These are phyloP conservation scores for Ryuthela nishihirai DNA, from an alignment of 2,888 invertebrate genomes.

Conservation along the genomic window DNA sequence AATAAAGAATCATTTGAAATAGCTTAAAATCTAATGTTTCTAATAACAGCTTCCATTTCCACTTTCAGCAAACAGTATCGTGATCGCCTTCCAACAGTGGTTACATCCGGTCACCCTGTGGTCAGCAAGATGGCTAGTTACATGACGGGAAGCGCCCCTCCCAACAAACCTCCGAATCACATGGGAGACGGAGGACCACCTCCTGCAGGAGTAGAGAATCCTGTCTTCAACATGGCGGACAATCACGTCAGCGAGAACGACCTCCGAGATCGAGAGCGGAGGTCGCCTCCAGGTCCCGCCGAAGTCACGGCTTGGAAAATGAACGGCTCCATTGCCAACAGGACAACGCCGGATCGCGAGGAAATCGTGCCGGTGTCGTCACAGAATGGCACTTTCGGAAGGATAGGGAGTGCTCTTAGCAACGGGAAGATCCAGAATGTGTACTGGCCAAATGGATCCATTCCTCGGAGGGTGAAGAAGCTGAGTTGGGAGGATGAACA, in stretches of 20 bases:
- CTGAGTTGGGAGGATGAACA: conserved; percentile 69
- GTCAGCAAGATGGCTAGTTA: conserved; percentile 41
- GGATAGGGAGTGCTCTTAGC: conserved; percentile 16
- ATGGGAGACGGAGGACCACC: conserved; percentile 14
- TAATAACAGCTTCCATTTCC: neutral
- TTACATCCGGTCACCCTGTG: conserved; percentile 81
- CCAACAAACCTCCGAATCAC: conserved; percentile 29
- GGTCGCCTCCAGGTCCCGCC: conserved; percentile 9
- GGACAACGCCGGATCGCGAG: neutral
- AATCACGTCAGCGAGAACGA: conserved; percentile 8
- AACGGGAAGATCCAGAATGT: conserved; percentile 39
- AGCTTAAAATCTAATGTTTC: too few species aligned
- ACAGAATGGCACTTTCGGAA: conserved; percentile 13
- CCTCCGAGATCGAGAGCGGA: conserved; percentile 13
- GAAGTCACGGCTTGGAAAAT: conserved; percentile 32
- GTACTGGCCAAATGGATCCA: conserved; percentile 64
- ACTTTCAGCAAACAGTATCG: conserved; percentile 37
- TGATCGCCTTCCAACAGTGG: conserved; percentile 81
- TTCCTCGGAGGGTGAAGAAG: conserved; percentile 69
- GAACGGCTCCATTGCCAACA: conserved; percentile 22
- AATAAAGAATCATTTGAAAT: too few species aligned
- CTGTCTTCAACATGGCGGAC: conserved; percentile 41
- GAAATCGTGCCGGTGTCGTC: conserved; percentile 10
- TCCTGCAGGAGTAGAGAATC: conserved; percentile 42
- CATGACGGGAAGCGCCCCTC: conserved; percentile 26